Conservation (phyloP, 2,797 vertebrate genomes). For the Cottoperca gobio region DNA sequence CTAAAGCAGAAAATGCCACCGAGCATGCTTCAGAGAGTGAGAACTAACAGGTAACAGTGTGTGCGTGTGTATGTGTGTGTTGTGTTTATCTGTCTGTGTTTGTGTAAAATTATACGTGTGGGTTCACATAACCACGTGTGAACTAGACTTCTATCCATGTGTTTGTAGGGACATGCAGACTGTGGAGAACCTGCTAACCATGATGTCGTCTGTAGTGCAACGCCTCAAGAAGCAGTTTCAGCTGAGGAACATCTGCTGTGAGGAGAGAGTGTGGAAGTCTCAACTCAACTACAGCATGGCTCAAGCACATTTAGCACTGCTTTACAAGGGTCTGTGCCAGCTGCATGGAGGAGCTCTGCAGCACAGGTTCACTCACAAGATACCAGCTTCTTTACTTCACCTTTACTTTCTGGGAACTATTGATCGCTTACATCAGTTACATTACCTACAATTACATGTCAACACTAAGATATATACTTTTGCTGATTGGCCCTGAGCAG, state of each 20-base stretch:
- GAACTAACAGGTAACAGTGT: conserved; percentile 52
- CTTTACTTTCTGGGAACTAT: background rate
- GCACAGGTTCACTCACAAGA: conserved; percentile 81
- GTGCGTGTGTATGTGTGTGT: background rate
- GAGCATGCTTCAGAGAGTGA: conserved; percentile 38
- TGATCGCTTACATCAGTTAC: background rate
- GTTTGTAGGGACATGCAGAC: conserved; percentile 67
- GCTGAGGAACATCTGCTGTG: conserved; percentile 80
- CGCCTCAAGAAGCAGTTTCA: conserved; percentile 72
- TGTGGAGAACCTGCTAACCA: conserved; percentile 71
- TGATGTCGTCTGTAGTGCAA: conserved; percentile 75
- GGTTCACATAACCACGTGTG: background rate
- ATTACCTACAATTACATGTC: background rate
- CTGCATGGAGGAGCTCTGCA: conserved; percentile 58
- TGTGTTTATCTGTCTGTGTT: background rate
- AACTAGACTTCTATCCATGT: background rate
- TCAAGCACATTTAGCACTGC: conserved; percentile 81
- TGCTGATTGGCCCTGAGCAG: background rate
- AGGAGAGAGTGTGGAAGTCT: conserved; percentile 90
- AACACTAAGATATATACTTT: background rate
- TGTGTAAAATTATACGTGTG: conserved; percentile 3
- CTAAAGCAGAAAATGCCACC: conserved; percentile 46
- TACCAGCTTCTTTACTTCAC: background rate
- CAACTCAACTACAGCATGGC: conserved; percentile 89
- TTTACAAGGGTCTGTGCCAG: conserved; percentile 81